These are phyloP conservation scores for Drosophila mercatorum DNA, from an alignment of 2,888 invertebrate genomes.

Conservation along the genomic window DNA sequence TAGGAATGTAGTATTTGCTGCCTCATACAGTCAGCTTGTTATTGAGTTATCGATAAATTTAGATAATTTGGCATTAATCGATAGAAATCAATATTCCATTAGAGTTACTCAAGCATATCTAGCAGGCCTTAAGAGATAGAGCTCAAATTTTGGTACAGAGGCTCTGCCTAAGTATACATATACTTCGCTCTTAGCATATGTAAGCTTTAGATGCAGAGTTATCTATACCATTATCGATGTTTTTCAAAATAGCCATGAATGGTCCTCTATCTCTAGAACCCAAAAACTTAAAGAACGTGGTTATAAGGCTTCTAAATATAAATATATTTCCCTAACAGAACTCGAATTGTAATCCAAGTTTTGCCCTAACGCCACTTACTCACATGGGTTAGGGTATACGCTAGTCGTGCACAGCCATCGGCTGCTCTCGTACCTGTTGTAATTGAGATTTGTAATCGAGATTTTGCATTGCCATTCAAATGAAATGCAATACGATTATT, in stretches of 20 bases:
- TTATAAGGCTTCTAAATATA: neutral
- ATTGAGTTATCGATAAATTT: neutral
- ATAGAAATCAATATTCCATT: neutral
- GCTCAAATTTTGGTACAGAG: neutral
- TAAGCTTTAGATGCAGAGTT: neutral
- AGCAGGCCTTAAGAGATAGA: neutral
- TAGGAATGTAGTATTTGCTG: too few species aligned
- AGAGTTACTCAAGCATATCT: neutral
- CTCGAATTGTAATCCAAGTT: too few species aligned
- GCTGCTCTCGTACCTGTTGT: neutral
- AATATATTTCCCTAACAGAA: neutral
- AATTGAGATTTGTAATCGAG: slow-evolving; percentile 30
- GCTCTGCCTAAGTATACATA: neutral
- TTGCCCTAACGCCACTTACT: neutral
- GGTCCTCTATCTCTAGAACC: neutral
- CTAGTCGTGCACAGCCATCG: neutral
- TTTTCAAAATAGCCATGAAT: too few species aligned
- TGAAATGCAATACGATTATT: slow-evolving; percentile 12
- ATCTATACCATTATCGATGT: too few species aligned
- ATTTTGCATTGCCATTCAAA: slow-evolving; percentile 27
- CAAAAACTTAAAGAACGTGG: rapidly evolving
- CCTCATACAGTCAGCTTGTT: neutral
- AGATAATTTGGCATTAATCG: neutral
- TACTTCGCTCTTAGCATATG: neutral
- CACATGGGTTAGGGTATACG: neutral